These are phyloP conservation scores for Burhinus bistriatus DNA, from an alignment of 2,113 vertebrate genomes.

Conservation along the genomic window DNA sequence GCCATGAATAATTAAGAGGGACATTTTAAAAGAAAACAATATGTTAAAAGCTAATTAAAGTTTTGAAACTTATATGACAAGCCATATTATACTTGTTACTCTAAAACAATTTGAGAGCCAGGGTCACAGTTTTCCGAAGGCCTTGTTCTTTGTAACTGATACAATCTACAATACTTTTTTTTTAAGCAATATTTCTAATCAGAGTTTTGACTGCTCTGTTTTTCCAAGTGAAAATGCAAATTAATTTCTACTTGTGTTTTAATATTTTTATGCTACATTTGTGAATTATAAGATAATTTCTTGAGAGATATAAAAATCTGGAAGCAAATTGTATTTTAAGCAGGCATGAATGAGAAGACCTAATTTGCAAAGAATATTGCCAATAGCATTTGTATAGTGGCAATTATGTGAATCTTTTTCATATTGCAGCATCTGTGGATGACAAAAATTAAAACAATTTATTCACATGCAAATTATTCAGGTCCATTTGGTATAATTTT, in stretches of 20 bases:
- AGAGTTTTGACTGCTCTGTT: not conserved
- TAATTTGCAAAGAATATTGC: not conserved
- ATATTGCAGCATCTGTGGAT: not conserved
- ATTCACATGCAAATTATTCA: not conserved
- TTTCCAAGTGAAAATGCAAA: not conserved
- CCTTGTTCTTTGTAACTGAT: not conserved
- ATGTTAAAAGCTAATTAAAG: conserved; percentile 15
- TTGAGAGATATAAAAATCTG: not conserved
- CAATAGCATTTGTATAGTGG: not conserved
- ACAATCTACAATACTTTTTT: not conserved
- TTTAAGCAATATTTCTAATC: not conserved
- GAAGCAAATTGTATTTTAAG: not conserved
- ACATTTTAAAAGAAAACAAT: conserved; percentile 13
- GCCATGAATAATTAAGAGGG: conserved; percentile 22
- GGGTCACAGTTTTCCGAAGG: not conserved
- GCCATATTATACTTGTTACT: not conserved
- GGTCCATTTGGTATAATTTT: not conserved
- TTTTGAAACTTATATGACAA: not conserved
- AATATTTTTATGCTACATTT: not conserved
- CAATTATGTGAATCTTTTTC: not conserved
- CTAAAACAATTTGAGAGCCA: not conserved
- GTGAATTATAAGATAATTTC: not conserved
- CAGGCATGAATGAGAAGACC: not conserved
- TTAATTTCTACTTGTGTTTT: not conserved
- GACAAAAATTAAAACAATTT: not conserved